Base-by-base conservation (phyloP, 1,140 invertebrate genomes). In the Trichogramma pretiosum region DNA sequence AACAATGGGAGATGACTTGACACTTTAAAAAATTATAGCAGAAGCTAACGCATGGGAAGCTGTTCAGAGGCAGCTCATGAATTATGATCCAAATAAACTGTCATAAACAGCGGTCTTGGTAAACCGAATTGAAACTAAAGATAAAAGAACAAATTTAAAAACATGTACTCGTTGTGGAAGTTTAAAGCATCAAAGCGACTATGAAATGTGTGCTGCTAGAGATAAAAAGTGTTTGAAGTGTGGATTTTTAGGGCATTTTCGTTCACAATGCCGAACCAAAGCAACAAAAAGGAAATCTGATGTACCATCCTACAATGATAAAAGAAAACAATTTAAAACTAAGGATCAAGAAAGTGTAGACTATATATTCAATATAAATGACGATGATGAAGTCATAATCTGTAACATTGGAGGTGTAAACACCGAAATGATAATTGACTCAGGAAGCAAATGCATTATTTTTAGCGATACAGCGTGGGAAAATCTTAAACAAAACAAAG, bases 1-100 rank as follows among this genome's bases (percentile, higher is more conserved):
- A 19, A n/a, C n/a, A n/a, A n/a, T 28, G 24, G 46, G 49, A 19
- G 46, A 55, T 17, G 56, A 55, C 9, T 50, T 54, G 5, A 41
- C 47, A 16, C 26, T 37, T 14, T 5, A 36, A 2, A 37, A 49
- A 11, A 40, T 43, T 5, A 14, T 43, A n/a, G 39, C 42, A 24
- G 21, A 43, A 7, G 32, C 32, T n/a, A 32, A 42, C 14, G 34
- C 35, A 5, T 23, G 32, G 13, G 47, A 49, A 26, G 37, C 21
- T 11, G 34, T 28, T 3, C 21, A 14, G 2, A 37, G 37, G 11
- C 33, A 43, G 18, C 14, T 22, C 9, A 48, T 48, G 21, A 32
- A 48, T 14, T 14, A 13, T n/a, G 26, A 3, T 18, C 26, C 23
- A 16, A 28, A 4, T n/a, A 16, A 8, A 22, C 30, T n/a, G 34